These are phyloP conservation scores for Microhierax caerulescens DNA, from an alignment of 2,797 vertebrate genomes.

Conservation along the genomic window DNA sequence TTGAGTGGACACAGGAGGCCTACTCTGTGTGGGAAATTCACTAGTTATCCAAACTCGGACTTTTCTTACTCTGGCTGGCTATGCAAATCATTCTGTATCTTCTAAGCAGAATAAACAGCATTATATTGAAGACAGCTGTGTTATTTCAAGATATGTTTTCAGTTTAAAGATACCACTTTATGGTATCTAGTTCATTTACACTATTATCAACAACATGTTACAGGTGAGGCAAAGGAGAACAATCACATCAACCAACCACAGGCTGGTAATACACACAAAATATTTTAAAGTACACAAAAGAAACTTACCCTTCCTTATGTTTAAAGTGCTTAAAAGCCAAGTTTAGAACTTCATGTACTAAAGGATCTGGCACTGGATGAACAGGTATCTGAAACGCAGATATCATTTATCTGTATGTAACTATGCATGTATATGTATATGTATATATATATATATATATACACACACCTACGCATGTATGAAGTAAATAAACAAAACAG, in stretches of 20 bases:
- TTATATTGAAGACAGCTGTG: neutral
- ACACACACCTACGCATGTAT: neutral
- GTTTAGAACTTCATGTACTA: conserved; percentile 99
- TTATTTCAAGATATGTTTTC: neutral
- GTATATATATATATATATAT: too few species aligned
- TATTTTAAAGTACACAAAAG: neutral
- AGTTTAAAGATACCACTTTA: neutral
- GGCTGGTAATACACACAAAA: neutral
- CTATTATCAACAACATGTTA: neutral
- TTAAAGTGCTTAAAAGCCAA: conserved; percentile 99
- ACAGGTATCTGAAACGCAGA: conserved; percentile 90
- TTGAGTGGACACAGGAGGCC: neutral
- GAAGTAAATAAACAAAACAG: neutral
- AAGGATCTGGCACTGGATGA: conserved; percentile 98
- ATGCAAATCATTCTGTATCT: neutral
- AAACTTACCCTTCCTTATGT: conserved; percentile 97
- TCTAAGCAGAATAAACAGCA: neutral
- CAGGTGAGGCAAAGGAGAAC: neutral
- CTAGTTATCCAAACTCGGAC: neutral
- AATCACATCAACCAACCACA: neutral
- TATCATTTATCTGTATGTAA: neutral
- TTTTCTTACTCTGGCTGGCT: neutral
- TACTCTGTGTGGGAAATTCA: neutral
- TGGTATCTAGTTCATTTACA: neutral
- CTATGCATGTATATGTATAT: neutral